Evolutionary conservation across 92 coral and sea anemone species (phyloP), one percentile per base, ranked within the genome.

Genomic region (Phenganax stokvisi): DNA sequence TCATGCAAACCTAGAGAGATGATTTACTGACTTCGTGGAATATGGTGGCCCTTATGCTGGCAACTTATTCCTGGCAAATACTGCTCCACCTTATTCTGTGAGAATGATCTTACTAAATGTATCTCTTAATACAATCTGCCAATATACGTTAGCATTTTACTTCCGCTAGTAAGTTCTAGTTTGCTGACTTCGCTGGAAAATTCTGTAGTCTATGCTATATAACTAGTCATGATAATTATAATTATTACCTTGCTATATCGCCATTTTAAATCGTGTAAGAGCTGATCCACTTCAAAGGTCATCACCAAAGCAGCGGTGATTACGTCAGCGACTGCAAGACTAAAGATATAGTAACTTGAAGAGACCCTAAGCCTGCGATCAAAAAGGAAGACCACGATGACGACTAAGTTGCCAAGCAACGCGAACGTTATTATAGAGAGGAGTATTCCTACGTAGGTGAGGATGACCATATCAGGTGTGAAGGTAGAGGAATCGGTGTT

Each of bases 201-300:
- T 37, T 37, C 2, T 37, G 47, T 37, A 37, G 3, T 37, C 47
- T 37, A 37, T 5, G 47, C 47, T 37, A 37, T 37, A 37, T 37
- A 37, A 37, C 47, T 37, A 37, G 5, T 37, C 47, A 37, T 37
- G 47, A 37, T 37, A 37, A 37, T 20, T 53, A 37, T 37, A 37
- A 37, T 20, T 53, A 87, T 62, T 20, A 84, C 83, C 58, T 74
- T 81, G 62, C 93, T 88, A 57, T 90, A 91, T n/a, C 76, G 53
- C 98, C 98, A 94, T 65, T 77, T 82, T 72, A 68, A 79, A 67
- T 85, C 71, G 3, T 85, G 61, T 6, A 94, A 81, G 31, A 78
- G 81, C 68, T 85, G 97, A 27, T 92, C 96, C 12, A 85, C 94
- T 31, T 94, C 98, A n/a, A 94, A 86, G 6, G 98, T 92, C 88